A percentile compares a stretch with the other conserved stretches of the same genome.
Evolutionary conservation across 2,797 vertebrate genomes (phyloP).

Genomic region (Glossophaga mutica): DNA sequence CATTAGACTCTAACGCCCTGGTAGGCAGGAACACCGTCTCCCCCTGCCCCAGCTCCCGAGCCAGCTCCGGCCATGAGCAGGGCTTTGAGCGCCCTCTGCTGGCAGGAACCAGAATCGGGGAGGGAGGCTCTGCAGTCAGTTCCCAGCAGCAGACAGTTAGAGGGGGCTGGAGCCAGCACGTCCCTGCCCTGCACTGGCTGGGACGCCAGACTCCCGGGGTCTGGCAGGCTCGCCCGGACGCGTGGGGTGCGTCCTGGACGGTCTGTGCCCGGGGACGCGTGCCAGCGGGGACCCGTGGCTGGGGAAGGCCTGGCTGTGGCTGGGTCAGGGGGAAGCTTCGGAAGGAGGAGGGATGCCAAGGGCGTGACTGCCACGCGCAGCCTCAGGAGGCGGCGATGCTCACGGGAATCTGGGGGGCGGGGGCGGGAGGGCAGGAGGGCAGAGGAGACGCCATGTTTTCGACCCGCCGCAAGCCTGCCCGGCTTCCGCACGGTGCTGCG

Average conservation of each 20-base stretch:
- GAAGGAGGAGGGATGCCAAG: neutral
- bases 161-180: neutral
- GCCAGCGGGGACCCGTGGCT: fast-evolving
- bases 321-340: neutral
- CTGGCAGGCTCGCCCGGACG: fast-evolving
- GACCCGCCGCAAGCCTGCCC: fast-evolving
- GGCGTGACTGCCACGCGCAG: neutral
- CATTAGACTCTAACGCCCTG: neutral
- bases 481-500: too few relatives aligned
- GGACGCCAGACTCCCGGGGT: neutral
- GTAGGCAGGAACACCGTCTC: neutral
- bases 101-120: slow-evolving; percentile 55
- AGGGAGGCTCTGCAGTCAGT: neutral
- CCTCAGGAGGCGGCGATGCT: neutral
- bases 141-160: neutral
- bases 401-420: neutral
- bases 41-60: too few relatives aligned
- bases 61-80: slow-evolving; percentile 55
- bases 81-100: slow-evolving; percentile 74
- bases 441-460: neutral
- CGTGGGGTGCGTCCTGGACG: neutral
- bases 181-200: neutral
- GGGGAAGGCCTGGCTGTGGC: neutral
- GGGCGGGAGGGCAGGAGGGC: too few relatives aligned
- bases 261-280: neutral